Conservation (phyloP, 2,888 invertebrate species). For the Epirrita christyi region DNA sequence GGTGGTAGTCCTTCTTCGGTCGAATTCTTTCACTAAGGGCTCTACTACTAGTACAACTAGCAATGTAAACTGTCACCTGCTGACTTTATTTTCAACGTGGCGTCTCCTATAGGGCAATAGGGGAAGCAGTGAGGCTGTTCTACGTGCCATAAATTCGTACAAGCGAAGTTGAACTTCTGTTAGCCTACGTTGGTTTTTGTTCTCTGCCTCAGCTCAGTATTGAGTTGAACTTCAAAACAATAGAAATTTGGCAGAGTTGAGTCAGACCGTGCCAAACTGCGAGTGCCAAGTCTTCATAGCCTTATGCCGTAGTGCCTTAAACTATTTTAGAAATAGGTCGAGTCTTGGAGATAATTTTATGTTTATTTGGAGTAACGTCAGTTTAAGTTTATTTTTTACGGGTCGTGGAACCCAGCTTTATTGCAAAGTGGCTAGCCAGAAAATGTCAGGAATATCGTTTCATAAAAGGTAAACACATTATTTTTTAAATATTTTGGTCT, state of each 20-base stretch:
- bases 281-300: conserved; percentile 51
- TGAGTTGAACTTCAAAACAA: conserved; percentile 46
- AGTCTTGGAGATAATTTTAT: conserved; percentile 15
- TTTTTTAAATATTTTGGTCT: no score
- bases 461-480: no score
- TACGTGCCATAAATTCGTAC: background rate
- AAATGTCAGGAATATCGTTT: no score
- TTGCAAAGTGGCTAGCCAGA: no score
- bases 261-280: conserved; percentile 44
- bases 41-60: no score
- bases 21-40: no score
- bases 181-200: background rate
- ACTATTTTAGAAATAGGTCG: conserved; percentile 25
- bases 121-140: background rate
- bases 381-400: conserved; percentile 12
- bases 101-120: no score
- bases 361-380: conserved; percentile 1
- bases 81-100: no score
- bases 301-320: conserved; percentile 38
- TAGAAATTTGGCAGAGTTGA: conserved; percentile 49
- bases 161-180: background rate
- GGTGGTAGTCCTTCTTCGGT: no score
- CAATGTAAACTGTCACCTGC: no score
- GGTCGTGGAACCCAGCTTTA: conserved; percentile 1
- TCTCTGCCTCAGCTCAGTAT: conserved; percentile 12